Evolutionary conservation across 35 echinoderm and acorn worm species (phyloP).

Genomic region (Diadema setosum): DNA sequence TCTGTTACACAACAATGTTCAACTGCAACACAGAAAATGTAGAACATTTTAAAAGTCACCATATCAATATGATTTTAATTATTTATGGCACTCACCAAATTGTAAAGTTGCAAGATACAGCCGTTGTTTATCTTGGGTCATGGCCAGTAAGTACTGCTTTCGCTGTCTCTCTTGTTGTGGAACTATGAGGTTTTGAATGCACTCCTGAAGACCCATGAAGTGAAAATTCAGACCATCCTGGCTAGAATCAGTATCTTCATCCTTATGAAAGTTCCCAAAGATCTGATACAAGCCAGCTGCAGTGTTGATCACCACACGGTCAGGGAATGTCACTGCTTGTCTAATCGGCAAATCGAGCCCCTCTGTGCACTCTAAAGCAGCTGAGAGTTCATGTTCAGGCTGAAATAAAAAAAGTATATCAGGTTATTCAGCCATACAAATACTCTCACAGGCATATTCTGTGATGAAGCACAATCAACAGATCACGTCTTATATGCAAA

Average conservation of each 20-base stretch:
- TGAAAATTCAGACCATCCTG: too few species aligned
- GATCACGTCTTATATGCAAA: too few species aligned
- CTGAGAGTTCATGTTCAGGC: too few species aligned
- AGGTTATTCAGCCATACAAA: too few species aligned
- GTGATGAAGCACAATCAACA: too few species aligned
- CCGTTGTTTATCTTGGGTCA: not conserved
- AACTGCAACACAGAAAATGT: too few species aligned
- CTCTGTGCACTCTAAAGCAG: too few species aligned
- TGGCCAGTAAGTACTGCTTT: not conserved
- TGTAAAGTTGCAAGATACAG: not conserved
- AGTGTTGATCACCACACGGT: conserved; percentile 19
- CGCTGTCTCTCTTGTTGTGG: not conserved
- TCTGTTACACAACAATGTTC: not conserved
- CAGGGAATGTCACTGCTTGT: not conserved
- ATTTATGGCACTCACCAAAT: not conserved
- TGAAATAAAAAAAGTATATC: too few species aligned
- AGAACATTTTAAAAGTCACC: not conserved
- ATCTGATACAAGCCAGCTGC: conserved; percentile 11
- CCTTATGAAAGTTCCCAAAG: not conserved
- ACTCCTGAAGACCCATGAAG: not conserved
- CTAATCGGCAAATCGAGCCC: too few species aligned
- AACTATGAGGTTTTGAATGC: conserved; percentile 1
- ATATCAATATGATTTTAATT: not conserved
- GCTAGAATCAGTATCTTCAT: not conserved
- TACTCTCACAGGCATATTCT: too few species aligned